Conservation (phyloP, 2,113 vertebrate genomes). For the Gadus chalcogrammus region DNA sequence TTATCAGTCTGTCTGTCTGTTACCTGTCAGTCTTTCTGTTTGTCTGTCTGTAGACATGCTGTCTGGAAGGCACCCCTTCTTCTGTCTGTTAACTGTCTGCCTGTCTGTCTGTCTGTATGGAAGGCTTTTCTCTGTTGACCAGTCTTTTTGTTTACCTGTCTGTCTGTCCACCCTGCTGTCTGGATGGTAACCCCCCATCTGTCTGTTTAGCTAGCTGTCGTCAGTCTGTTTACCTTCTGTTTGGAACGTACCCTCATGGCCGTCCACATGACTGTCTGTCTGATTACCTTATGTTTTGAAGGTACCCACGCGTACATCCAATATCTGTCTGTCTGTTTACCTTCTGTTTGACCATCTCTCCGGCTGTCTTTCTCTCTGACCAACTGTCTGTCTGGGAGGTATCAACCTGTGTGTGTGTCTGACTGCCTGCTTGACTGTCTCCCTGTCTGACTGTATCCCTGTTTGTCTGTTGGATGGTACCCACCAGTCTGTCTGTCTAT, state of each 20-base stretch:
- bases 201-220: neutral
- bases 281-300: too few species aligned
- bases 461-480: too few species aligned
- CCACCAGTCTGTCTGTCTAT: too few species aligned
- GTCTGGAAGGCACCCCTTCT: slow-evolving; percentile 84
- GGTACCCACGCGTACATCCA: too few species aligned
- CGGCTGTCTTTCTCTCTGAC: too few species aligned
- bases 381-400: too few species aligned
- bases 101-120: neutral
- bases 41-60: slow-evolving; percentile 78
- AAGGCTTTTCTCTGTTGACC: neutral
- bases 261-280: neutral
- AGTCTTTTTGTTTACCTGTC: neutral
- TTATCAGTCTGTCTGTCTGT: neutral
- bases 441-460: too few species aligned
- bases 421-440: too few species aligned
- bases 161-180: neutral
- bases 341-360: too few species aligned
- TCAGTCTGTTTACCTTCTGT: neutral
- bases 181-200: neutral
- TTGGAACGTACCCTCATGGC: too few species aligned
- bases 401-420: too few species aligned
- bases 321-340: neutral
- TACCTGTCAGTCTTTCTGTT: neutral
- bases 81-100: neutral